phyloP scores from a whole-genome alignment of 2,797 vertebrate genomes.

The Acanthurus lineatus region DNA sequence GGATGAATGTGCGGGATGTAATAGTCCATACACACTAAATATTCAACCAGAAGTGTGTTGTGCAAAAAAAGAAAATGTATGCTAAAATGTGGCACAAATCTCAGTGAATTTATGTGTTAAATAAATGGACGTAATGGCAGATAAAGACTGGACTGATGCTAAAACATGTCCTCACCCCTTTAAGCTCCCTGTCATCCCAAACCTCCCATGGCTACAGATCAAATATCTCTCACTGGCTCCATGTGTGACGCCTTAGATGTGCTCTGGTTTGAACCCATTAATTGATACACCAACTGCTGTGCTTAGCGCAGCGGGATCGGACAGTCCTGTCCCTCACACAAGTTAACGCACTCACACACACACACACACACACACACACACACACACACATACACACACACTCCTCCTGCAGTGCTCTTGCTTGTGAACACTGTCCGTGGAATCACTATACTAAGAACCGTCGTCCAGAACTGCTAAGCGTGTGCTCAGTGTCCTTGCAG shows the following conservation, averaged over 20 bases:
- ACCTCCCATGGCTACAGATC: conserved; percentile 66
- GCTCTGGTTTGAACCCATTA: conserved; percentile 67
- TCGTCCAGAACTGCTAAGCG: conserved; percentile 3
- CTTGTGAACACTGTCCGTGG: conserved; percentile 33
- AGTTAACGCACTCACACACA: background rate
- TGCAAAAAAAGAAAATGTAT: background rate
- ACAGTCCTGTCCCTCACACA: conserved; percentile 24
- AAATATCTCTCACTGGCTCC: conserved; percentile 69
- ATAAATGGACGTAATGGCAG: conserved; percentile 3
- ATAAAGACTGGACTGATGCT: conserved; percentile 20
- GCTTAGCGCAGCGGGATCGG: conserved; percentile 47
- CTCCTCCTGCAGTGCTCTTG: background rate
- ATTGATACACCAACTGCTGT: conserved; percentile 75
- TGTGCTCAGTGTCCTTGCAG: conserved; percentile 10
- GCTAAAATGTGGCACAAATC: conserved; percentile 24
- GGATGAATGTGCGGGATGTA: conserved; percentile 33
- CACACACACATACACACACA: background rate
- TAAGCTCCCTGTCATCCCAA: conserved; percentile 49
- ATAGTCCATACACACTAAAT: conserved; percentile 13
- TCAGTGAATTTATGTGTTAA: conserved; percentile 16
- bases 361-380: background rate
- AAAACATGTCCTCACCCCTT: conserved; percentile 32
- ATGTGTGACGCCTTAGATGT: conserved; percentile 56
- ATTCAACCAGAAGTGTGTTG: conserved; percentile 1
- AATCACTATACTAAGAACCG: conserved; percentile 29